Percentiles rank a stretch among this genome's conserved stretches.
phyloP scores from a whole-genome alignment of 2,113 vertebrate genomes.

The Riparia riparia region DNA sequence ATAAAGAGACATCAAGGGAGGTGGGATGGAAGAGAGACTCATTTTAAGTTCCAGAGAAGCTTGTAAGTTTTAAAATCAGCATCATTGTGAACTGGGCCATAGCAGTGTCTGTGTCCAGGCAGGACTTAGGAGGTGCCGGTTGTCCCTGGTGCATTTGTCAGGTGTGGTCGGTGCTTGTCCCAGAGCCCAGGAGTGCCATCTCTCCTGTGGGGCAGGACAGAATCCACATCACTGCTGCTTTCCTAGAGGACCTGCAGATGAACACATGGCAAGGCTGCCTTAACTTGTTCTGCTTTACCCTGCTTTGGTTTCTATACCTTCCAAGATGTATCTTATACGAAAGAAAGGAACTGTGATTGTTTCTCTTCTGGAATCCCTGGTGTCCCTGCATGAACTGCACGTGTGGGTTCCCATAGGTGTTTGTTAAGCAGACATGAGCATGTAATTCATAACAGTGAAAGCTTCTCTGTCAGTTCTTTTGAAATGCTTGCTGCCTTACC shows the following conservation, averaged over 20 bases:
- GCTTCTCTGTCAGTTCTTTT: not conserved
- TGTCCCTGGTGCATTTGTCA: not conserved
- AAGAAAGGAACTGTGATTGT: not conserved
- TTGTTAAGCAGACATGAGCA: not conserved
- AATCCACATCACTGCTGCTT: not conserved
- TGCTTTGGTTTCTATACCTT: not conserved
- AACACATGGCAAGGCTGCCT: not conserved
- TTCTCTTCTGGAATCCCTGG: not conserved
- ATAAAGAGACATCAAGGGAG: not conserved
- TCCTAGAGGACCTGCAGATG: not conserved
- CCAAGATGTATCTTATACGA: not conserved
- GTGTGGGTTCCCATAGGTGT: not conserved
- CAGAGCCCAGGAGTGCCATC: not conserved
- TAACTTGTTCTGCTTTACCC: not conserved
- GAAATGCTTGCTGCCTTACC: not conserved
- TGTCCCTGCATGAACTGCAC: not conserved
- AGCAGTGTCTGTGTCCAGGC: not conserved
- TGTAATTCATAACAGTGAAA: fast-evolving
- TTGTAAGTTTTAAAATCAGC: not conserved
- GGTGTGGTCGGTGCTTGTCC: not conserved
- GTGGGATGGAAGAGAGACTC: not conserved
- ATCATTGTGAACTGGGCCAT: not conserved
- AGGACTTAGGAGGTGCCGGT: not conserved
- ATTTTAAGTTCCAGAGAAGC: not conserved
- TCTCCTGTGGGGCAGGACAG: not conserved